These are phyloP conservation scores for Stichodactyla mertensii DNA, from an alignment of 64 coral and sea anemone genomes.

Conservation along the genomic window DNA sequence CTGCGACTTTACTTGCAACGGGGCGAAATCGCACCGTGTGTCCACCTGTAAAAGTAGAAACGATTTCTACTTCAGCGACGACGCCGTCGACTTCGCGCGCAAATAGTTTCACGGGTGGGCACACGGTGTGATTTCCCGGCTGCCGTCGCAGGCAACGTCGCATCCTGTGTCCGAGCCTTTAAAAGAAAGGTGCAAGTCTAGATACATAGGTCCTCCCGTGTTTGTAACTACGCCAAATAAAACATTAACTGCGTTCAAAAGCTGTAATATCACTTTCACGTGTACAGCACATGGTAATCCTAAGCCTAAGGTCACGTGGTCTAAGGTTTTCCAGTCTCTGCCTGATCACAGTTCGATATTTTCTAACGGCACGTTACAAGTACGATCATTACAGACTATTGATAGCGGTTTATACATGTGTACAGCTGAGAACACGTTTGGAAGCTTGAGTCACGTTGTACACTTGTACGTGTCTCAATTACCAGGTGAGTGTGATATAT, in stretches of 20 bases:
- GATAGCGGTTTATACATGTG: not conserved
- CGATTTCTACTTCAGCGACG: too few relatives aligned
- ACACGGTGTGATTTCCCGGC: too few relatives aligned
- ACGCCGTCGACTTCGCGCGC: too few relatives aligned
- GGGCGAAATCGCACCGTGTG: too few relatives aligned
- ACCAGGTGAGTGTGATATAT: not conserved
- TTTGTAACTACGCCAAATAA: not conserved
- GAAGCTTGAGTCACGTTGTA: not conserved
- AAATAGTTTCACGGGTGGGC: too few relatives aligned
- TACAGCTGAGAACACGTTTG: not conserved
- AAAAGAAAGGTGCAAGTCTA: not conserved
- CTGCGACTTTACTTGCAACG: too few relatives aligned
- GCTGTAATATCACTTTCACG: not conserved
- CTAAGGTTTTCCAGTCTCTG: not conserved
- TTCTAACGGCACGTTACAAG: not conserved
- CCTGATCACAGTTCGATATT: not conserved
- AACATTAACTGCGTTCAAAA: not conserved
- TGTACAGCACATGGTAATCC: slow-evolving; percentile 3
- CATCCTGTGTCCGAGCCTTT: not conserved
- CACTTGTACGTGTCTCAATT: not conserved
- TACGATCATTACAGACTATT: not conserved
- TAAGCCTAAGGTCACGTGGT: not conserved
- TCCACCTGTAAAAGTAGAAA: too few relatives aligned
- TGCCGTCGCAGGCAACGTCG: not conserved
- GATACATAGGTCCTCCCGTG: not conserved